Percentiles rank a stretch among this genome's conserved stretches.
Conservation (phyloP, 37 sponge, comb jelly and placozoan species). For the Geodia barretti region DNA sequence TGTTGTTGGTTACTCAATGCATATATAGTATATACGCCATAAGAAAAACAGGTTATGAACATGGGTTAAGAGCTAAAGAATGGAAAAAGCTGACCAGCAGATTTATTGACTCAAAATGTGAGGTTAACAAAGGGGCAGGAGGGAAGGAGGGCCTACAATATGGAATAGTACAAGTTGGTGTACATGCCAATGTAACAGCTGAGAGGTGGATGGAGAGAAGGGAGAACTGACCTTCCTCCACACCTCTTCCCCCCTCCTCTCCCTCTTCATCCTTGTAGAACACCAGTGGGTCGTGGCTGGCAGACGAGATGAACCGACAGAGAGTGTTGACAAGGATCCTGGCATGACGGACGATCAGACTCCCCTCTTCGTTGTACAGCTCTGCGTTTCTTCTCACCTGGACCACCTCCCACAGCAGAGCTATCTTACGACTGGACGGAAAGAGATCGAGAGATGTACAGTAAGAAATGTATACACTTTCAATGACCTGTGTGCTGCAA, state of each 20-base stretch:
- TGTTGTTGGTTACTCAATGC: no score
- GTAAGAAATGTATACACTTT: background rate
- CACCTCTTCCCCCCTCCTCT: background rate
- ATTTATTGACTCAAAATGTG: no score
- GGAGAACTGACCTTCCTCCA: background rate
- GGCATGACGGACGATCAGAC: constrained; percentile 67
- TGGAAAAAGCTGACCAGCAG: no score
- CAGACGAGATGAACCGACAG: constrained; percentile 60
- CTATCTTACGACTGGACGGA: constrained; percentile 50
- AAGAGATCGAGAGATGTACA: background rate
- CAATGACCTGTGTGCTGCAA: background rate
- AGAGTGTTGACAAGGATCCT: constrained; percentile 48
- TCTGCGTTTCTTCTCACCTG: constrained; percentile 59
- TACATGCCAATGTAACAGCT: no score
- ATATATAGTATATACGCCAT: no score
- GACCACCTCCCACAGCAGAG: constrained; percentile 76
- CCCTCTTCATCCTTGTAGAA: background rate
- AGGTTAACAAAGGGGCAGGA: no score
- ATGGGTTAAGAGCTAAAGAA: no score
- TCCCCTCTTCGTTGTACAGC: constrained; percentile 73
- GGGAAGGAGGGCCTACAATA: no score
- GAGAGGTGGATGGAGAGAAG: constrained; percentile 18
- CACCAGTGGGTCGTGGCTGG: background rate
- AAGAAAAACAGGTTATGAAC: no score
- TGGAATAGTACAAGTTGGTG: no score